Base-by-base conservation (phyloP, 1,140 invertebrate genomes). In the Pseudomyrmex pallidus region DNA sequence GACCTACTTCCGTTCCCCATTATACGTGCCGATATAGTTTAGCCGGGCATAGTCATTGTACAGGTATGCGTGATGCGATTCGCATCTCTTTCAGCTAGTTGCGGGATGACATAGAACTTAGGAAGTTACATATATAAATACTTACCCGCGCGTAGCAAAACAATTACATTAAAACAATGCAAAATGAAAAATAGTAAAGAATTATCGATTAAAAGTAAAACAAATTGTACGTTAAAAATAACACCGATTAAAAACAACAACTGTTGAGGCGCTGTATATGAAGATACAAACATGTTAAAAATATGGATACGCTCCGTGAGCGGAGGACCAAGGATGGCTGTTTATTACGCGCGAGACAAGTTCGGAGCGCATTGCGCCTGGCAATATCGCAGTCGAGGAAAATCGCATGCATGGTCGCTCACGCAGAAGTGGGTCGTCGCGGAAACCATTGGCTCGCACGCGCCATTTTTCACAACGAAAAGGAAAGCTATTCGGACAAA, bases 381-480 rank as follows among this genome's bases (percentile, higher is more conserved):
- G 50, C 13, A 59, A 20, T 52, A 44, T 50, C 72, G 80, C 72
- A 35, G 35, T 35, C 5, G 72, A 76, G 80, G 25, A 74, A 82
- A 82, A 82, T 62, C 56, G 78, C 50, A 54, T 48, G 67, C 59
- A 82, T 70, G 77, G 66, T 73, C 68, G 54, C 17, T 35, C 62
- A 63, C 66, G 62, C 20, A 64, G 35, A 87, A 85, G 92, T 93
- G 90, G 92, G 92, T 91, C 92, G 90, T 83, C 90, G 86, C 90
- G 90, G 88, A 90, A 90, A 83, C 87, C 89, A 83, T 87, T 89
- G 86, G 92, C 92, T 92, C 92, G 92, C 93, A 92, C 91, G 92
- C 92, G 92, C 91, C 92, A 94, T 94, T 94, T 94, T 94, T 94
- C 93, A 91, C 92, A 93, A 94, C 87, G 93, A 94, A 94, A 94